phyloP scores from a whole-genome alignment of 2,888 invertebrate species.

The Laspeyria flexula region DNA sequence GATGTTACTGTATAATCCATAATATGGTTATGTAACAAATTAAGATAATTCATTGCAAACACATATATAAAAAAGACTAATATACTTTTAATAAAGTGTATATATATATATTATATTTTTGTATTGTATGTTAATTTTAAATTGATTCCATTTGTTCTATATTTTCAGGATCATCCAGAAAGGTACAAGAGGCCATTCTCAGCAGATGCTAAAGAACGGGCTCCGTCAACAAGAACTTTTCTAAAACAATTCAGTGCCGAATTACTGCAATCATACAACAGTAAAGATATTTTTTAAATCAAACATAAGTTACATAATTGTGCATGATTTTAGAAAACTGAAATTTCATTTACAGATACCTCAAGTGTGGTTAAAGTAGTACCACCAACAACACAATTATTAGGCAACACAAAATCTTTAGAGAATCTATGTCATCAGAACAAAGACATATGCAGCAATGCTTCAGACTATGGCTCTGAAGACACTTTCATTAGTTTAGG shows the following conservation, averaged over 20 bases:
- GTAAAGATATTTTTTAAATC: conserved; percentile 45
- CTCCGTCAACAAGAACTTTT: conserved; percentile 66
- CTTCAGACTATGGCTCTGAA: conserved; percentile 81
- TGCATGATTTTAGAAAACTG: not conserved
- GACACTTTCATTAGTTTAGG: conserved; percentile 82
- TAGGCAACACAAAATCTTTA: conserved; percentile 55
- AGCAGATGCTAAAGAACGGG: conserved; percentile 73
- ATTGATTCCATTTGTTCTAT: not conserved
- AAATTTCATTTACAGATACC: conserved; percentile 58
- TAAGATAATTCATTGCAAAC: no score
- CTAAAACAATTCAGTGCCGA: conserved; percentile 74
- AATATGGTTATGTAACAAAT: no score
- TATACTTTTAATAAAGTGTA: no score
- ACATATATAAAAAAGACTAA: no score
- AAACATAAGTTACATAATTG: not conserved
- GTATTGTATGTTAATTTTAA: not conserved
- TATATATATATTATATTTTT: no score
- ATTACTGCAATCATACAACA: conserved; percentile 68
- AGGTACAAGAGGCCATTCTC: conserved; percentile 78
- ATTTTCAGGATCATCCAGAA: conserved; percentile 69
- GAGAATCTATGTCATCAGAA: conserved; percentile 50
- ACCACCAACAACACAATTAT: conserved; percentile 72
- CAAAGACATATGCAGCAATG: conserved; percentile 74
- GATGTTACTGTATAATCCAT: no score
- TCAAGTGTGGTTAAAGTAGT: conserved; percentile 66